Percentiles rank a stretch among this genome's conserved stretches.
Evolutionary conservation across 2,888 invertebrate genomes (phyloP).

Genomic region (Sinhomidia bicolor): DNA sequence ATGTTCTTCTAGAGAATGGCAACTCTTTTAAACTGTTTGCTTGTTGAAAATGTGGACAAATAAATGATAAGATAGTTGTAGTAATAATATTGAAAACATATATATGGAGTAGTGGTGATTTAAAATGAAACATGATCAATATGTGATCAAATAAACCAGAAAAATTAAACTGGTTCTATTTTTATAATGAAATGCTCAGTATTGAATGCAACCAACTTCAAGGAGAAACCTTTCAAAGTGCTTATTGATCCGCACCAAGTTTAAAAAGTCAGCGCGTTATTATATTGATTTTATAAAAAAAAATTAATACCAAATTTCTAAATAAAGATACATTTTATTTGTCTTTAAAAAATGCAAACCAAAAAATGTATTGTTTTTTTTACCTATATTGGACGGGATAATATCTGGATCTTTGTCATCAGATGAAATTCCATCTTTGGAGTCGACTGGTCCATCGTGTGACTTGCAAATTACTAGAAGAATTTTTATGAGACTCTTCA

Average conservation of each 20-base stretch:
- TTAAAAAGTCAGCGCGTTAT: too few relatives aligned
- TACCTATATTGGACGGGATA: constrained; percentile 89
- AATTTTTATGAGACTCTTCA: constrained; percentile 74
- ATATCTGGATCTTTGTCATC: constrained; percentile 88
- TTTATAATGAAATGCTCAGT: background rate
- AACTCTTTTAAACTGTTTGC: background rate
- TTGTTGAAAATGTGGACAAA: background rate
- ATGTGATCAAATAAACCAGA: background rate
- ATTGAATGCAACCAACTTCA: too few relatives aligned
- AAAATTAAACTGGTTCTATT: background rate
- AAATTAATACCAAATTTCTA: too few relatives aligned
- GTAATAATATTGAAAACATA: too few relatives aligned
- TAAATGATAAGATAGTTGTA: too few relatives aligned
- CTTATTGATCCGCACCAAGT: background rate
- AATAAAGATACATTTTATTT: too few relatives aligned
- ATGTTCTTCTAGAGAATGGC: background rate
- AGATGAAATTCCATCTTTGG: constrained; percentile 78
- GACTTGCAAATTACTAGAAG: constrained; percentile 69
- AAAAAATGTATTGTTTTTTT: too few relatives aligned
- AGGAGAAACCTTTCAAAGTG: background rate
- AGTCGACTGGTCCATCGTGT: constrained; percentile 77
- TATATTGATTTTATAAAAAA: too few relatives aligned
- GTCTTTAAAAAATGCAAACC: background rate
- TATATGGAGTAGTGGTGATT: too few relatives aligned
- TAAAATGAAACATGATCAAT: too few relatives aligned